Conservation (phyloP, 2,113 vertebrate genomes). For the Dipodomys ordii region DNA sequence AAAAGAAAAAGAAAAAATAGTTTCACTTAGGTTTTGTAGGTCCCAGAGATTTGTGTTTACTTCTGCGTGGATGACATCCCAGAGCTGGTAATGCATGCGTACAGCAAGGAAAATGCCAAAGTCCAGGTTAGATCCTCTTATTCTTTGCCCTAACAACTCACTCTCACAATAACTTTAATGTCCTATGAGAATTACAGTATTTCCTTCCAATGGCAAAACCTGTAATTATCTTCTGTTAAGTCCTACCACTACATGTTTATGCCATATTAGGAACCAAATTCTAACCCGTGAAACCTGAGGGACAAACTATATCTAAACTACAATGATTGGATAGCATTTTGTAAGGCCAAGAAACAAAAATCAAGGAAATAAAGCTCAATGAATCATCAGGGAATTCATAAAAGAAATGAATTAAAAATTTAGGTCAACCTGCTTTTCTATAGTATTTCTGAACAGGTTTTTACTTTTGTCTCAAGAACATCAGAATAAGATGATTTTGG, state of each 20-base stretch:
- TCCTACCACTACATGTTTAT: background rate
- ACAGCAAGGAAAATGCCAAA: background rate
- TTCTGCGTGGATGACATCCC: background rate
- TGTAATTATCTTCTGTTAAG: background rate
- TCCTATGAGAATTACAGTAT: background rate
- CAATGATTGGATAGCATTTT: background rate
- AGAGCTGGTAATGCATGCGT: background rate
- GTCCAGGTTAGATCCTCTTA: too few relatives aligned
- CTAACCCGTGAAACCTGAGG: background rate
- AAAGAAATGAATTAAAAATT: constrained; percentile 14
- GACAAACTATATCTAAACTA: background rate
- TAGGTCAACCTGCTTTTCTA: constrained; percentile 19
- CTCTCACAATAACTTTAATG: background rate
- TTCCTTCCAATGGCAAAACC: background rate
- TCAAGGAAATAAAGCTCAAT: background rate
- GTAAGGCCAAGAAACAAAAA: constrained; percentile 34
- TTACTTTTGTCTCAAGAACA: background rate
- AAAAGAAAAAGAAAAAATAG: background rate
- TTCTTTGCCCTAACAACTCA: background rate
- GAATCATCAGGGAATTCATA: background rate
- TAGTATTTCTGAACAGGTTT: background rate
- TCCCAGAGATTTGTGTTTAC: background rate
- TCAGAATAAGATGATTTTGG: background rate
- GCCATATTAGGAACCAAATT: background rate
- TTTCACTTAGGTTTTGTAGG: background rate